These are phyloP conservation scores for Thomomys bottae DNA, from an alignment of 2,113 vertebrate species.

Conservation along the genomic window DNA sequence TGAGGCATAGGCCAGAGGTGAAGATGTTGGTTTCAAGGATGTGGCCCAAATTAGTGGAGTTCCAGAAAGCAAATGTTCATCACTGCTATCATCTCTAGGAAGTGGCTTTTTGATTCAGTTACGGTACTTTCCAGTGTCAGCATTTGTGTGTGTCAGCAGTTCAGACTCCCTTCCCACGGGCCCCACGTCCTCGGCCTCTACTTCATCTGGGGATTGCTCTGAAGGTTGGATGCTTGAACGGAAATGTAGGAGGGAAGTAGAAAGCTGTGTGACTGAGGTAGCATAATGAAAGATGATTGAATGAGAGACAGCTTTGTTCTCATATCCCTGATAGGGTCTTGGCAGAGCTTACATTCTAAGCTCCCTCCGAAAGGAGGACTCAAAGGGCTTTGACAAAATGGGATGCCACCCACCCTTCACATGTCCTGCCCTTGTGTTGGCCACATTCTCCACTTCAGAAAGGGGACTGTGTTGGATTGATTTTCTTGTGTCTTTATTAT, in stretches of 20 bases:
- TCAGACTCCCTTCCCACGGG: fast-evolving
- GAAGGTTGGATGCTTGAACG: not conserved
- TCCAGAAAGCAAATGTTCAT: conserved; percentile 27
- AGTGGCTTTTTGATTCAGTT: conserved; percentile 57
- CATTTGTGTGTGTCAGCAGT: not conserved
- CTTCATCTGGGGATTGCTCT: not conserved
- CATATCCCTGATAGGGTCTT: conserved; percentile 32
- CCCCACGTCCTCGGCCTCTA: fast-evolving
- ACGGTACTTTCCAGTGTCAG: not conserved
- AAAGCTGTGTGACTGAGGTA: not conserved
- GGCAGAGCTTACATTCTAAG: not conserved
- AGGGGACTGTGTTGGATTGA: not conserved
- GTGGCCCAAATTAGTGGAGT: not conserved
- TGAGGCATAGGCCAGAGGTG: not conserved
- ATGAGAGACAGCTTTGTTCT: not conserved
- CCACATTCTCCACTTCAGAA: fast-evolving
- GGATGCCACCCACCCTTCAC: not conserved
- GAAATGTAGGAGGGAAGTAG: not conserved
- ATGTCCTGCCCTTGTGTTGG: not conserved
- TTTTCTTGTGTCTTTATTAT: not conserved
- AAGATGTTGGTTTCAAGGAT: not conserved
- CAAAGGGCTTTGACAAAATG: not conserved
- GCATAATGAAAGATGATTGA: not conserved
- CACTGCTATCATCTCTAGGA: conserved; percentile 51
- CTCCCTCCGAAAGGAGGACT: not conserved